A percentile compares a stretch with the other conserved stretches of the same genome.
phyloP scores from a whole-genome alignment of 2,888 invertebrate genomes.

The Fragum whitleyi region DNA sequence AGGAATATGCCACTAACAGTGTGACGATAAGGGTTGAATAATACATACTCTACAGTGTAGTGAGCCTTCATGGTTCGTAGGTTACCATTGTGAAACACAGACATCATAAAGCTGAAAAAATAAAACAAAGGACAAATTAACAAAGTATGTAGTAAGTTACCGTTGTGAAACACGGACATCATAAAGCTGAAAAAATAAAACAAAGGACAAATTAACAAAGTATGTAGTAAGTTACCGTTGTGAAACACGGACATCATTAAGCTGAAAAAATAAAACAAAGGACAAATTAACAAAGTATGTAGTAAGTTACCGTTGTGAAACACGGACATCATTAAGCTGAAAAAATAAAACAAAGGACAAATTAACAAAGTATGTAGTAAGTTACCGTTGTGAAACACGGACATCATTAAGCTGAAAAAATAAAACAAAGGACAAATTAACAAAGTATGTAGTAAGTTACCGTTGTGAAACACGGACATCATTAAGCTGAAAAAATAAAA shows the following conservation, averaged over 20 bases:
- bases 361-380: too few species aligned
- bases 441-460: too few species aligned
- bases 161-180: slow-evolving; percentile 92
- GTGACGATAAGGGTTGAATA: too few species aligned
- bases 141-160: too few species aligned
- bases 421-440: too few species aligned
- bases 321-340: slow-evolving; percentile 91
- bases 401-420: slow-evolving; percentile 89
- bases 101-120: slow-evolving; percentile 89
- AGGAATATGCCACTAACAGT: too few species aligned
- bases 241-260: slow-evolving; percentile 93
- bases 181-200: slow-evolving; percentile 88
- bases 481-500: slow-evolving; percentile 88
- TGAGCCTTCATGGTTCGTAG: slow-evolving; percentile 92
- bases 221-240: slow-evolving; percentile 91
- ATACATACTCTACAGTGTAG: slow-evolving; percentile 88
- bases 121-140: too few species aligned
- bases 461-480: slow-evolving; percentile 92
- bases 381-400: slow-evolving; percentile 92
- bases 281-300: too few species aligned
- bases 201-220: too few species aligned
- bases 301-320: slow-evolving; percentile 92
- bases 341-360: slow-evolving; percentile 55
- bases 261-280: slow-evolving; percentile 81
- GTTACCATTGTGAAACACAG: slow-evolving; percentile 92